A percentile compares a stretch with the other conserved stretches of the same genome.
These are phyloP conservation scores for Eumacrocentrus americanus DNA, from an alignment of 2,888 invertebrate species.

Conservation along the genomic window DNA sequence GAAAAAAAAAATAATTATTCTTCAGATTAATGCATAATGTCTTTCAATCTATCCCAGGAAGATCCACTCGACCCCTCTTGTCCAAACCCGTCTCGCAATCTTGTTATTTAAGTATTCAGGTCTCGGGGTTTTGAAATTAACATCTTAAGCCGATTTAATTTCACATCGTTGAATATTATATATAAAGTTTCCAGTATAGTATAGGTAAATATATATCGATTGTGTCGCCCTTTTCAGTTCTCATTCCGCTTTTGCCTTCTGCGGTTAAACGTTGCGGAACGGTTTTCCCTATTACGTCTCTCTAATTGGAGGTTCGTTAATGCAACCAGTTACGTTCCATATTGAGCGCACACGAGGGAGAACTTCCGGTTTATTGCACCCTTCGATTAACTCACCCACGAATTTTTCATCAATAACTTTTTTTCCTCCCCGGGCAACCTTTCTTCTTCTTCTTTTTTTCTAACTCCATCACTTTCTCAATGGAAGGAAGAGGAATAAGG, in stretches of 20 bases:
- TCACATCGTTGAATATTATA: too few species aligned
- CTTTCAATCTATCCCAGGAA: too few species aligned
- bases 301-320: not conserved
- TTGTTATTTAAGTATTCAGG: too few species aligned
- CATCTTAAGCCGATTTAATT: too few species aligned
- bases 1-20: too few species aligned
- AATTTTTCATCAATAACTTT: not conserved
- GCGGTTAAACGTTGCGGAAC: not conserved
- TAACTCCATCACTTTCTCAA: not conserved
- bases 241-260: not conserved
- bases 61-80: too few species aligned
- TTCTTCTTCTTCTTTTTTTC: not conserved
- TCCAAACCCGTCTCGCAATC: too few species aligned
- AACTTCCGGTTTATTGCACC: not conserved
- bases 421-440: too few species aligned
- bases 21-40: too few species aligned
- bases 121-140: too few species aligned
- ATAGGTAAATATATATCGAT: too few species aligned
- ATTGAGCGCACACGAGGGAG: conserved; percentile 2
- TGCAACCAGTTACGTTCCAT: not conserved
- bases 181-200: too few species aligned
- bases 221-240: not conserved
- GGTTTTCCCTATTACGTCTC: not conserved
- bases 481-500: not conserved
- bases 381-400: not conserved